A percentile compares a stretch with the other conserved stretches of the same genome.
Conservation (phyloP, 2,797 vertebrate genomes). For the Lateolabrax maculatus region DNA sequence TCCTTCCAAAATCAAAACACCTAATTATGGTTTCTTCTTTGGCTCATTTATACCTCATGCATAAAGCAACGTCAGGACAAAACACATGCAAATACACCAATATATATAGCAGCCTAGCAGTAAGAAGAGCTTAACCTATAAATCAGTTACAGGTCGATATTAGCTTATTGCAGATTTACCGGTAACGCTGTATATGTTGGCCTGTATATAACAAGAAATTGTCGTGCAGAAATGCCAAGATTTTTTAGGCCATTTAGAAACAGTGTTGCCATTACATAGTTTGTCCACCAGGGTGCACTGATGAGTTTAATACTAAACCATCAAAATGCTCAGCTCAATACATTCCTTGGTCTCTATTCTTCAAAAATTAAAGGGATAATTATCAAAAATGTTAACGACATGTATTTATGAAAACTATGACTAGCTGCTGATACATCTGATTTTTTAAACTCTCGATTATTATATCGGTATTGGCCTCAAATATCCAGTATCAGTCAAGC, state of each 20-base stretch:
- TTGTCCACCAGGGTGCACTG: not conserved
- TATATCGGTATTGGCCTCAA: not conserved
- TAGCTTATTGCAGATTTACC: not conserved
- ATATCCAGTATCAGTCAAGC: not conserved
- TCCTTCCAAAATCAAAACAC: slow-evolving; percentile 11
- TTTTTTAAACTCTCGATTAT: not conserved
- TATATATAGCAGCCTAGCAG: not conserved
- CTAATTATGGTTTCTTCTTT: not conserved
- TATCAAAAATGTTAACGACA: not conserved
- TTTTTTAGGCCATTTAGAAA: not conserved
- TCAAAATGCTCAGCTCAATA: not conserved
- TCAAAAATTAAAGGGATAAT: not conserved
- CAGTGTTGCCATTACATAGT: not conserved
- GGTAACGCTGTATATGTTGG: too few species aligned
- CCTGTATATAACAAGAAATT: too few species aligned
- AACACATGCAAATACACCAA: not conserved
- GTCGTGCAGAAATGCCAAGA: not conserved
- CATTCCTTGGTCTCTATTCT: not conserved
- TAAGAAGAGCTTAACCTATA: too few species aligned
- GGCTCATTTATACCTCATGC: not conserved
- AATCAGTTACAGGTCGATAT: not conserved
- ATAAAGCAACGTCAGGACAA: slow-evolving; percentile 8
- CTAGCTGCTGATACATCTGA: not conserved
- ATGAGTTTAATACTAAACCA: not conserved
- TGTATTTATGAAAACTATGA: not conserved